Conservation (phyloP, 2,888 invertebrate species). For the Synergus itoensis region DNA sequence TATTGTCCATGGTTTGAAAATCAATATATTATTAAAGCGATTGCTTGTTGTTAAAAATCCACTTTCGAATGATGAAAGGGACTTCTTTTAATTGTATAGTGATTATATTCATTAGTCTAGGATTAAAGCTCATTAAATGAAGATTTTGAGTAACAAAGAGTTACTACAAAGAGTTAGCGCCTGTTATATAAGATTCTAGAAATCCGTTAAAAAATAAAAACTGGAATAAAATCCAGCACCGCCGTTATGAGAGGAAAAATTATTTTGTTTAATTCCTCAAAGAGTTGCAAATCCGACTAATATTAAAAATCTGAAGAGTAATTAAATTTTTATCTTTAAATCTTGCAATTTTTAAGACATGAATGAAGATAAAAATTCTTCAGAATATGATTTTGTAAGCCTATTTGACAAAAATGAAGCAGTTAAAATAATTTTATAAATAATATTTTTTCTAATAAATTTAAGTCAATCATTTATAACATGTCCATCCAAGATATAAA, state of each 20-base stretch:
- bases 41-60: background rate
- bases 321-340: background rate
- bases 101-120: slow-evolving; percentile 56
- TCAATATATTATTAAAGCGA: too few relatives aligned
- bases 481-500: too few relatives aligned
- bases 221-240: background rate
- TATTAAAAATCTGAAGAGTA: background rate
- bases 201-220: too few relatives aligned
- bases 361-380: background rate
- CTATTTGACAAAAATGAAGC: background rate
- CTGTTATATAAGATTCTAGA: background rate
- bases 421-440: background rate
- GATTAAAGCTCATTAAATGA: slow-evolving; percentile 51
- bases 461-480: background rate
- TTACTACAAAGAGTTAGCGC: background rate
- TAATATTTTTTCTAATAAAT: background rate
- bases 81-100: slow-evolving; percentile 47
- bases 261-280: background rate
- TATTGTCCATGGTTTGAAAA: too few relatives aligned
- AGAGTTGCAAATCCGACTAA: background rate
- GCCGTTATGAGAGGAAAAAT: background rate
- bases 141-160: background rate
- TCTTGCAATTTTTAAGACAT: background rate
- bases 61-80: background rate
- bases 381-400: background rate